phyloP scores from a whole-genome alignment of 2,113 vertebrate genomes.

The Megaptera novaeangliae region DNA sequence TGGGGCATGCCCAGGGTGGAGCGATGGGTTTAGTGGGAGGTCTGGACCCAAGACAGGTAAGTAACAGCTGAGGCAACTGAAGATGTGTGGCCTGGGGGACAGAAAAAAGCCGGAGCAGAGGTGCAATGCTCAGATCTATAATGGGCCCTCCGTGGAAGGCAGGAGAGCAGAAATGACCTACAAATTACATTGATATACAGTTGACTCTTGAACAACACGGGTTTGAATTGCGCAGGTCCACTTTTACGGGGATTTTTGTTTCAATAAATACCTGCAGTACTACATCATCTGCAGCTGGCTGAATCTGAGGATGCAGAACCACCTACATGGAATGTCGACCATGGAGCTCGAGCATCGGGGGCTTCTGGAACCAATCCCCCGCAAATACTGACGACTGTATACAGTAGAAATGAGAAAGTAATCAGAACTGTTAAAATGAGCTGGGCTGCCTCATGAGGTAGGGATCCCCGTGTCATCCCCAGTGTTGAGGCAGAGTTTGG shows the following conservation, averaged over 20 bases:
- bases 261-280: neutral
- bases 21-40: fast-evolving
- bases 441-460: no score
- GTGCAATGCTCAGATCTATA: neutral
- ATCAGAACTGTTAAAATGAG: neutral
- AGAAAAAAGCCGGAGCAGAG: neutral
- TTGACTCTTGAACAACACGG: neutral
- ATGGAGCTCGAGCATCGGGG: neutral
- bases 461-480: neutral
- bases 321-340: no score
- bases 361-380: neutral
- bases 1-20: fast-evolving
- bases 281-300: neutral
- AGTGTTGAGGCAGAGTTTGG: no score
- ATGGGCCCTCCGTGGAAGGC: neutral
- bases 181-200: neutral
- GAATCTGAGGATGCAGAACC: neutral
- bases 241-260: neutral
- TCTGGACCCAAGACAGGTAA: neutral
- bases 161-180: neutral
- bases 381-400: neutral
- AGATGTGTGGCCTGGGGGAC: no score
- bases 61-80: neutral
- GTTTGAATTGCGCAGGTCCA: neutral
- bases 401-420: neutral